Conservation (phyloP, 2,888 invertebrate genomes). For the Maniola hyperantus region DNA sequence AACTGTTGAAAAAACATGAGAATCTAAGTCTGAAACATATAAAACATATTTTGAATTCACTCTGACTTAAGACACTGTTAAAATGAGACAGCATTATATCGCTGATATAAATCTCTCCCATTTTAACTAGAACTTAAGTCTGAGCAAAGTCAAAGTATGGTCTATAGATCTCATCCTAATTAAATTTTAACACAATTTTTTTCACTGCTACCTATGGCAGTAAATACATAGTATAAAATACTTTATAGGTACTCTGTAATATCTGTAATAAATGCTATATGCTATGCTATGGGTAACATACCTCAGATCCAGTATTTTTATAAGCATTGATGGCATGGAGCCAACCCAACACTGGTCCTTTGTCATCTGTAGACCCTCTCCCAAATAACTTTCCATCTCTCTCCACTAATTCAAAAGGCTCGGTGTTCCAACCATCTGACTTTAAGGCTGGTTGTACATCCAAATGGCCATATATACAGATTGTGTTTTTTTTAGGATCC, state of each 20-base stretch:
- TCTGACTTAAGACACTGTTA: background rate
- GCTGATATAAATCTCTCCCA: too few relatives aligned
- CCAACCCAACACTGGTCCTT: constrained; percentile 97
- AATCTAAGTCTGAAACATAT: background rate
- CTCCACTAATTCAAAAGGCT: constrained; percentile 95
- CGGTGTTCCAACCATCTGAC: constrained; percentile 97
- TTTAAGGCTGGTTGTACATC: constrained; percentile 98
- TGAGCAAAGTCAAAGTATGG: too few relatives aligned
- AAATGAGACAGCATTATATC: too few relatives aligned
- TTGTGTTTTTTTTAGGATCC: constrained; percentile 94
- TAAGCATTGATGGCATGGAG: constrained; percentile 95
- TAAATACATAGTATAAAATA: background rate
- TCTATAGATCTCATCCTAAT: too few relatives aligned
- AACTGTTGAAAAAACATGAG: constrained; percentile 58
- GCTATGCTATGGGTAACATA: constrained; percentile 39
- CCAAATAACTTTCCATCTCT: constrained; percentile 95
- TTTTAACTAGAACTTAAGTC: too few relatives aligned
- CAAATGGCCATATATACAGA: constrained; percentile 97
- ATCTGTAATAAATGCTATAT: too few relatives aligned
- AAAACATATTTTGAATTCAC: background rate
- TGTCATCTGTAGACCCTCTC: constrained; percentile 96
- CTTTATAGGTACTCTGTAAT: too few relatives aligned
- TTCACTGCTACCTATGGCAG: background rate
- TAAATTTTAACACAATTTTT: too few relatives aligned
- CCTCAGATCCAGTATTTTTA: constrained; percentile 86